Base-by-base conservation (phyloP, 2,888 invertebrate genomes). In the Dicranocentrus wangi region DNA sequence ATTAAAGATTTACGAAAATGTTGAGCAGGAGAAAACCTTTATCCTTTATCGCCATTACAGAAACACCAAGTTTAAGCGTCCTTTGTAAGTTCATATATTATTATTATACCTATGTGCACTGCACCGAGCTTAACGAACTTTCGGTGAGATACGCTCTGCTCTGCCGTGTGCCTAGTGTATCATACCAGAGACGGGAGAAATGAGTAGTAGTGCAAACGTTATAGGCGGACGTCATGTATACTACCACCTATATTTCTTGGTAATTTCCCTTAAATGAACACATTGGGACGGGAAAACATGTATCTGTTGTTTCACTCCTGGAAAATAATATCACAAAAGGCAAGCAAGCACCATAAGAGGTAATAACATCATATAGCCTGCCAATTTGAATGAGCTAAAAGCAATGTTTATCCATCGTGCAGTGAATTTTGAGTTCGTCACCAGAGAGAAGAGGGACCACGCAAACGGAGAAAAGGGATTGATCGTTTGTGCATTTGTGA, bases 1-100 rank as follows among this genome's bases (percentile, higher is more conserved):
- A 82, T 82, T 71, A 73, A 78, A 82, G 73, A 78, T 82, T 82
- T 68, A 82, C 72, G 66, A 61, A 82, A 82, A 27, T 82, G 82
- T 82, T 82, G 82, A 81, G 76, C 69, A 51, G 39, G 25, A 68
- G 60, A 58, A 69, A 69, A 17, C 69, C 27, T 13, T 23, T 10
- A 23, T 47, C 53, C 58, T 70, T 70, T 71, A 71, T 71, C 60
- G 60, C 70, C 53, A 53, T 68, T 39, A 3, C 13, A 25, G 15
- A 25, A n/a, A n/a, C 10, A 3, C 19, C 10, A 55, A 17, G 23
- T 1, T 55, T 13, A 1, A 1, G 19, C 7, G 23, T 1, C 2
- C 10, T 23, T 2, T 23, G 15, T 55, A 58, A 25, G 8, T 58
- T 2, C 17, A 53, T 21, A 53, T 17, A 21, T 8, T n/a, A n/a